Evolutionary conservation across 2,888 invertebrate species (phyloP), one percentile per base, ranked within the genome.

Genomic region (Drosophila sordidula): DNA sequence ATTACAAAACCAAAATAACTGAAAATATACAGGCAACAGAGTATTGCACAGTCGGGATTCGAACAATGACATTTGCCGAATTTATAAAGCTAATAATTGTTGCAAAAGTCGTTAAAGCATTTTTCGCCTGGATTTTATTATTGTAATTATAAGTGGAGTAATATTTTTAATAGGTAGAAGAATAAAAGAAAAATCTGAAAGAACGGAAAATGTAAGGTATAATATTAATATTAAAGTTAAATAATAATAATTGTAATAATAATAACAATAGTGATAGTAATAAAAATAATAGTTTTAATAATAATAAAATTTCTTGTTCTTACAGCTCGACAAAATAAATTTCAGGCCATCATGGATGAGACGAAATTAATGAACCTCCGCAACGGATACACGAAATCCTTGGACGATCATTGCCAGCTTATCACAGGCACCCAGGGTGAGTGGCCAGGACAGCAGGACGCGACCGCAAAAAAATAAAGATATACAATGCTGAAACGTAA

Each of bases 371-470:
- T 84, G 75, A 89, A 77, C 66, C 68, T 89, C 25, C 70, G 80
- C 49, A 85, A 89, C 67, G 89, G 87, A 25, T 80, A 71, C 49
- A 61, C 78, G 59, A 81, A 79, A 50, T 61, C 79, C 14, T 51
- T 84, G 75, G 89, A 89, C 46, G 85, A 89, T 87, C 85, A 84
- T 64, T 77, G 75, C 39, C 85, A 83, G 65, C 75, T 80, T 47
- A 85, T 85, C 42, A 87, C 67, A 49, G 81, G 67, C 51, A 62
- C 65, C 36, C 66, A 87, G 68, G 85, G 85, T 85, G 58, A 85
- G 87, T 87, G 64, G 59, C 62, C 64, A 58, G 38, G 12, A 11
- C 26, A 11, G 34, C 18, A n/a, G n/a, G n/a, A n/a, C 22, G 18
- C 4, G 26, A 6, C 45, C 39, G 16, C 55, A 42, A 34, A 50